Evolutionary conservation across 2,888 invertebrate genomes (phyloP).

Genomic region (Napeogenes sylphis): DNA sequence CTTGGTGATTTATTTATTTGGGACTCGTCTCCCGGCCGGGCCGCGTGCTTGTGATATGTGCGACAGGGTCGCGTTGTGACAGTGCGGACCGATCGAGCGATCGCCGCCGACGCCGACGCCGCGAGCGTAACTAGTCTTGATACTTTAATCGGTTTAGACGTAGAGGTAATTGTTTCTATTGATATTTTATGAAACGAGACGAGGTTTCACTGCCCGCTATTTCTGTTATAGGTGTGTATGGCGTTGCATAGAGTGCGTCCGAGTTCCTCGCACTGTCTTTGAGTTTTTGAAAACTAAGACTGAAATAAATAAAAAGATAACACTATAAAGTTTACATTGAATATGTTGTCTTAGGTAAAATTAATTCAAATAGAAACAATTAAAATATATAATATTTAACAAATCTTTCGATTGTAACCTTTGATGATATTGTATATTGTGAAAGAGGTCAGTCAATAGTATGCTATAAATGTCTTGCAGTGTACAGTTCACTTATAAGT

Average conservation of each 20-base stretch:
- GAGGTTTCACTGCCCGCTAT: slow-evolving; percentile 51
- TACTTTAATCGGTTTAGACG: slow-evolving; percentile 52
- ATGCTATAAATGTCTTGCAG: slow-evolving; percentile 65
- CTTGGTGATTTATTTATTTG: slow-evolving; percentile 74
- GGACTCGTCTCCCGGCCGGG: slow-evolving; percentile 43
- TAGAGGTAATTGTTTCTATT: slow-evolving; percentile 56
- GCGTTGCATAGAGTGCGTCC: slow-evolving; percentile 47
- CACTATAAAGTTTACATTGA: slow-evolving; percentile 73
- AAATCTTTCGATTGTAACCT: slow-evolving; percentile 67
- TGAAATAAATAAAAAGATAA: slow-evolving; percentile 74
- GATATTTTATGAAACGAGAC: slow-evolving; percentile 47
- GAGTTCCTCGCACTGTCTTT: slow-evolving; percentile 67
- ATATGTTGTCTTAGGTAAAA: slow-evolving; percentile 76
- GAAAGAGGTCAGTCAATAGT: slow-evolving; percentile 59
- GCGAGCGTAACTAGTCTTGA: slow-evolving; percentile 52
- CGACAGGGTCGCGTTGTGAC: slow-evolving; percentile 41
- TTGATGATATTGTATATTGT: slow-evolving; percentile 63
- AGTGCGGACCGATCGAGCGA: slow-evolving; percentile 34
- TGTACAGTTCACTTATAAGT: slow-evolving; percentile 70
- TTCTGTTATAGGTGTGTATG: slow-evolving; percentile 47
- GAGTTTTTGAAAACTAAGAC: slow-evolving; percentile 76
- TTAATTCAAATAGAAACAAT: slow-evolving; percentile 75
- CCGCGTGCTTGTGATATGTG: slow-evolving; percentile 47
- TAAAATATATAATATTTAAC: slow-evolving; percentile 73
- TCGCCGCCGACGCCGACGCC: slow-evolving; percentile 34